Percentiles rank a stretch among this genome's conserved stretches.
Conservation (phyloP, 2,888 invertebrate species). For the Alentia gelatinosa region DNA sequence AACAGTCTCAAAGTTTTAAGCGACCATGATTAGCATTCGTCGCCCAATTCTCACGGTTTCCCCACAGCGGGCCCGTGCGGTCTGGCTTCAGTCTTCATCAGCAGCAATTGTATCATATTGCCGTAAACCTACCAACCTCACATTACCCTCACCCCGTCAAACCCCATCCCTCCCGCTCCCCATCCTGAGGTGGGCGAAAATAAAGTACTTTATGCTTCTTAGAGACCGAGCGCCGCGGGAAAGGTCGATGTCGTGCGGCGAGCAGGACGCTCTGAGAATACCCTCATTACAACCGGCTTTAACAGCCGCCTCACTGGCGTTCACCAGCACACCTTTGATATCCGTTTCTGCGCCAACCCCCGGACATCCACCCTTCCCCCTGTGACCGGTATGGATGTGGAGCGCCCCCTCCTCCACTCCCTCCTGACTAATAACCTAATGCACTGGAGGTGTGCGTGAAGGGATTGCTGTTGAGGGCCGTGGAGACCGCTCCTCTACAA, state of each 20-base stretch:
- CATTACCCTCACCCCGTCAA: background rate
- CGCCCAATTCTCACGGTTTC: background rate
- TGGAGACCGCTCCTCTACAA: no score
- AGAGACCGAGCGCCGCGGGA: background rate
- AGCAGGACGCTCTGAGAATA: background rate
- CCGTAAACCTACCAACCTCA: background rate
- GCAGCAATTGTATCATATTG: background rate
- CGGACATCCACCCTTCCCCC: background rate
- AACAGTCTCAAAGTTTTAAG: background rate
- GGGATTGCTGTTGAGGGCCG: no score
- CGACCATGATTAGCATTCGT: background rate
- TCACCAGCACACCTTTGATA: background rate
- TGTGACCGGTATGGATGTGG: background rate
- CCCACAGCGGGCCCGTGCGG: background rate
- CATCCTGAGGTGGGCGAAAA: no score
- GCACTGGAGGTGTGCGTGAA: background rate
- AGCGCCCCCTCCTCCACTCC: background rate
- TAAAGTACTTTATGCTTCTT: background rate
- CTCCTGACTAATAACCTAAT: constrained; percentile 9
- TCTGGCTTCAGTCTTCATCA: background rate
- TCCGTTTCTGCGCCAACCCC: background rate
- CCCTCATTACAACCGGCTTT: background rate
- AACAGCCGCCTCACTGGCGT: background rate
- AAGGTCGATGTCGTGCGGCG: background rate
- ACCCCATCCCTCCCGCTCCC: no score